phyloP scores from a whole-genome alignment of 2,797 vertebrate species.

The Lophius americanus region DNA sequence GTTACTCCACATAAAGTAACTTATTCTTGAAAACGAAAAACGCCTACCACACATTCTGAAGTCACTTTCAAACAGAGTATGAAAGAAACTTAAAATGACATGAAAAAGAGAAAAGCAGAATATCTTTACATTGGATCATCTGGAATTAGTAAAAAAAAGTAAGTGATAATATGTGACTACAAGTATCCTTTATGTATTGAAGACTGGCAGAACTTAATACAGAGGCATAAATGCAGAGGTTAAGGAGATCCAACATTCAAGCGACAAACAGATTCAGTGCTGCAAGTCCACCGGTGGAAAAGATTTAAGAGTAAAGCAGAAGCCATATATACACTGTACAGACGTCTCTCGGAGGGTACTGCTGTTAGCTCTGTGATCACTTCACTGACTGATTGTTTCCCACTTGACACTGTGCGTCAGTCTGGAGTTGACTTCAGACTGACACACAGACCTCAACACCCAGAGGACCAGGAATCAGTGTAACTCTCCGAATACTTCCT shows the following conservation, averaged over 20 bases:
- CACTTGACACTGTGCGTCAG: constrained; percentile 45
- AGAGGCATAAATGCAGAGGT: not conserved
- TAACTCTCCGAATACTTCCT: constrained; percentile 51
- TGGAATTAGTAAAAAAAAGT: too few species aligned
- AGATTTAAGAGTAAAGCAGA: constrained; percentile 3
- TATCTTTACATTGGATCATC: too few species aligned
- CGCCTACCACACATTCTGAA: too few species aligned
- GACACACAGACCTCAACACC: constrained; percentile 29
- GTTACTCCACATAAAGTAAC: not conserved
- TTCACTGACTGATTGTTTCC: constrained; percentile 17
- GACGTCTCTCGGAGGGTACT: constrained; percentile 1
- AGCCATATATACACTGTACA: constrained; percentile 7
- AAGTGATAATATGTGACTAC: too few species aligned
- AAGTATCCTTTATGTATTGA: too few species aligned
- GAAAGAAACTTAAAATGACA: too few species aligned
- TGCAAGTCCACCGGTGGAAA: not conserved
- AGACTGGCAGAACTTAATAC: too few species aligned
- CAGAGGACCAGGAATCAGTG: constrained; percentile 54
- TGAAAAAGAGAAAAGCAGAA: too few species aligned
- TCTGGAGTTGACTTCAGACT: constrained; percentile 19
- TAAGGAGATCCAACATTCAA: not conserved
- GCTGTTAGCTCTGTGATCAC: constrained; percentile 32
- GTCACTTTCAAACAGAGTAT: too few species aligned
- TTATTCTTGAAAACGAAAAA: too few species aligned
- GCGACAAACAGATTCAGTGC: not conserved